Conservation (phyloP, 2,797 vertebrate genomes). For the Sciurus vulgaris region DNA sequence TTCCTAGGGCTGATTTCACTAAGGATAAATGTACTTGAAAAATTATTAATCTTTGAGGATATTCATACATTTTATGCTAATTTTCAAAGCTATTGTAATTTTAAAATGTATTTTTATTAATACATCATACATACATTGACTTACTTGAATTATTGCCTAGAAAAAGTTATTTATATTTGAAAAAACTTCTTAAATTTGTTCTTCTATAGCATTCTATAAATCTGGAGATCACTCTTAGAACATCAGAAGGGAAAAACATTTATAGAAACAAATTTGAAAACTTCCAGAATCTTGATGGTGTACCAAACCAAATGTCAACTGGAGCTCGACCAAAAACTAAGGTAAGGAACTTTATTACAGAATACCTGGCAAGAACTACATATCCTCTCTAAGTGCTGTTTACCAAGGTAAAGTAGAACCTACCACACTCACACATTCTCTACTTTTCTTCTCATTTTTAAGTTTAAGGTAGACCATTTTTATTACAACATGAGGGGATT, state of each 20-base stretch:
- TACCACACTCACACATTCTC: background rate
- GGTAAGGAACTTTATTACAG: conserved; percentile 78
- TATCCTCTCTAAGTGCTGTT: background rate
- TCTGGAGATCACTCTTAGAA: conserved; percentile 70
- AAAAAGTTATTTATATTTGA: conserved; percentile 8
- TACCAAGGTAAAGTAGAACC: background rate
- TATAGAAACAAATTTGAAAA: conserved; percentile 74
- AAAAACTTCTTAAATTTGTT: background rate
- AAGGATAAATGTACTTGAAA: conserved; percentile 48
- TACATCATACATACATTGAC: background rate
- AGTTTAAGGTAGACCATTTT: background rate
- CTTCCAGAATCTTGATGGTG: conserved; percentile 74
- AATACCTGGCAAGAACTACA: background rate
- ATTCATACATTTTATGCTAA: conserved; percentile 38
- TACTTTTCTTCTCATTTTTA: background rate
- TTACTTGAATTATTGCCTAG: conserved; percentile 41
- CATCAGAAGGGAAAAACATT: conserved; percentile 69
- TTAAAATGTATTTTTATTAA: conserved; percentile 32
- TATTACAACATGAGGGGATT: background rate
- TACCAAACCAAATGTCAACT: conserved; percentile 74
- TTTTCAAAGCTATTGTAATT: conserved; percentile 28
- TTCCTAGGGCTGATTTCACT: background rate
- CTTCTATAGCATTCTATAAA: conserved; percentile 79
- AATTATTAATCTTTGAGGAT: conserved; percentile 53
- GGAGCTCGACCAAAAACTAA: conserved; percentile 81